Evolutionary conservation across 2,888 invertebrate species (phyloP).

Genomic region (Acanthococcus lagerstroemiae): DNA sequence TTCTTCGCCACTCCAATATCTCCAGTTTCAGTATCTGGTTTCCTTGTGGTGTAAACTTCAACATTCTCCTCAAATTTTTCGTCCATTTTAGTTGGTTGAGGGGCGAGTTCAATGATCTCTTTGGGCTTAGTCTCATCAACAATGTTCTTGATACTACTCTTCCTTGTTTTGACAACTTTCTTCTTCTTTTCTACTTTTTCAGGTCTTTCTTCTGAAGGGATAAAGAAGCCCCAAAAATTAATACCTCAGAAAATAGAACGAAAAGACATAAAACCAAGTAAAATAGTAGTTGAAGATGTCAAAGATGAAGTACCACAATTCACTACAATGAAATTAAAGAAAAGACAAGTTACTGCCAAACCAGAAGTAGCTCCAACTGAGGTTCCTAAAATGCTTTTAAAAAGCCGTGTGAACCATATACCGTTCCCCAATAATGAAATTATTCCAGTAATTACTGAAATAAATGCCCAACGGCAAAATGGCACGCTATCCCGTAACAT

Average conservation of each 20-base stretch:
- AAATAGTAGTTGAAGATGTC: slow-evolving; percentile 48
- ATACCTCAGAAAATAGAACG: slow-evolving; percentile 43
- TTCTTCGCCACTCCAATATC: no score
- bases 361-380: slow-evolving; percentile 41
- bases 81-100: no score
- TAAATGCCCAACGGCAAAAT: slow-evolving; percentile 44
- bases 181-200: no score
- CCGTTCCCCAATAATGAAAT: slow-evolving; percentile 43
- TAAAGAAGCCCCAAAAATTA: no score
- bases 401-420: slow-evolving; percentile 44
- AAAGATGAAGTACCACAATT: slow-evolving; percentile 51
- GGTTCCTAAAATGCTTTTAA: slow-evolving; percentile 44
- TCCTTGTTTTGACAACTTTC: no score
- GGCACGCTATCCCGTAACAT: slow-evolving; percentile 46
- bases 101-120: no score
- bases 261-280: slow-evolving; percentile 33
- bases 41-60: no score
- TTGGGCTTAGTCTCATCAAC: no score
- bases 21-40: no score
- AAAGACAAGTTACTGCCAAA: slow-evolving; percentile 44
- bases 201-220: no score
- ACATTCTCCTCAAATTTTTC: no score
- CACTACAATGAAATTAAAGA: slow-evolving; percentile 58
- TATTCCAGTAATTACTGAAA: slow-evolving; percentile 40
- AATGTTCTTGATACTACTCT: no score